Base-by-base conservation (phyloP, 2,113 vertebrate genomes). In the Otis tarda region DNA sequence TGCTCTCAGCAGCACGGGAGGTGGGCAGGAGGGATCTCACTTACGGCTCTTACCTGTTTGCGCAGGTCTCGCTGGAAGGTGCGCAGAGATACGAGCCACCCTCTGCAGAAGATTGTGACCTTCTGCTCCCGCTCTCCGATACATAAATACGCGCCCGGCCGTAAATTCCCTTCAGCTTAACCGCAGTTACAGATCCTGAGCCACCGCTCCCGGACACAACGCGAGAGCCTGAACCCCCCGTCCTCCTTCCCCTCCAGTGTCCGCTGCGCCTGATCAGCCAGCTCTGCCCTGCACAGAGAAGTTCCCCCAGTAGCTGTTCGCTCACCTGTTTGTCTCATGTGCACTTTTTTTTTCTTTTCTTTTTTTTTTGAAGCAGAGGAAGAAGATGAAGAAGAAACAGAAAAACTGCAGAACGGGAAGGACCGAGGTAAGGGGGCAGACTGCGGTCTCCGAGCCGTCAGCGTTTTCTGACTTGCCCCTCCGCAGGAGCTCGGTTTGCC, bases 391-490 rank as follows among this genome's bases (percentile, higher is more conserved):
- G 98, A 99, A 64, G 99, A 99, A 45, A 98, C 98, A 57, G 98
- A 98, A 93, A 98, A 98, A 97, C 98, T 99, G 98, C 98, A 99
- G 96, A 99, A 99, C 14, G 99, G 98, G 65, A 98, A 99, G 89
- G 99, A 99, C 95, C 98, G 97, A 98, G 99, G 99, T 99, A 94
- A 98, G 97, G 71, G 76, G 45, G 74, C 33, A 39, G 6, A 16
- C 1, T 1, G 3, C 1, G 15, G 10, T 4, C 14, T 25, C 14
- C 9, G 59, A 33, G 47, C 61, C 24, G 19, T 31, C n/a, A 18
- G 14, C 20, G 0, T 25, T 56, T 41, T 30, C n/a, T 6, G 21
- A 3, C 10, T 8, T 14, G 2, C 19, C 68, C 5, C 33, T 63
- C 61, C n/a, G 23, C 3, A 20, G 39, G 74, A 74, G 35, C 13